These are phyloP conservation scores for Ceraclea dissimilis DNA, from an alignment of 2,888 invertebrate genomes.

Conservation along the genomic window DNA sequence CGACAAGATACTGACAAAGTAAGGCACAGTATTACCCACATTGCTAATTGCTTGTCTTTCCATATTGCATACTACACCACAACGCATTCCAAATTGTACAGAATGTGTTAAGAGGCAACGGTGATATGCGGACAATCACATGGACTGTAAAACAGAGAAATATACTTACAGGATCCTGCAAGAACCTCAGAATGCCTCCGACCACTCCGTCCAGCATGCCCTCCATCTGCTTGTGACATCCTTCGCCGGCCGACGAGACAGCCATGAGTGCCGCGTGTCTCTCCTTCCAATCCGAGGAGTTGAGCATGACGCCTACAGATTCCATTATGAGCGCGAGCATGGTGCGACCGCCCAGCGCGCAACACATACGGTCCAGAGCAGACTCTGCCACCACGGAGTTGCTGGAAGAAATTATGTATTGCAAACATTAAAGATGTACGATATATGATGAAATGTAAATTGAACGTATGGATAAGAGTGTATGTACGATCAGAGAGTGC, in stretches of 20 bases:
- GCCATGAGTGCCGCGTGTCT: slow-evolving; percentile 99
- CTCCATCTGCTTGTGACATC: slow-evolving; percentile 98
- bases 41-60: slow-evolving; percentile 13
- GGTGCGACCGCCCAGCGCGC: slow-evolving; percentile 87
- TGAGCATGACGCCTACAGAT: slow-evolving; percentile 81
- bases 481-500: slow-evolving; percentile 35
- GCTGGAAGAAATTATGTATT: slow-evolving; percentile 38
- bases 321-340: slow-evolving; percentile 84
- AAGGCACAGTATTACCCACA: slow-evolving; percentile 6
- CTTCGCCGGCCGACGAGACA: slow-evolving; percentile 95
- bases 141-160: neutral
- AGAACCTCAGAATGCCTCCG: slow-evolving; percentile 78
- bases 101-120: neutral
- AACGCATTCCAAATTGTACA: neutral
- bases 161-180: slow-evolving; percentile 68
- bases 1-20: slow-evolving; percentile 12
- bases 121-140: too few relatives aligned
- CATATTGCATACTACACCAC: neutral
- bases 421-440: too few relatives aligned
- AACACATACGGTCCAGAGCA: slow-evolving; percentile 93
- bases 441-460: too few relatives aligned
- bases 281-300: slow-evolving; percentile 74
- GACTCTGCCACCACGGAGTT: slow-evolving; percentile 95
- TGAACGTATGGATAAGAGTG: too few relatives aligned
- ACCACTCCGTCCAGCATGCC: slow-evolving; percentile 87